These are phyloP conservation scores for Blastobasis adustella DNA, from an alignment of 2,888 invertebrate species.

Conservation along the genomic window DNA sequence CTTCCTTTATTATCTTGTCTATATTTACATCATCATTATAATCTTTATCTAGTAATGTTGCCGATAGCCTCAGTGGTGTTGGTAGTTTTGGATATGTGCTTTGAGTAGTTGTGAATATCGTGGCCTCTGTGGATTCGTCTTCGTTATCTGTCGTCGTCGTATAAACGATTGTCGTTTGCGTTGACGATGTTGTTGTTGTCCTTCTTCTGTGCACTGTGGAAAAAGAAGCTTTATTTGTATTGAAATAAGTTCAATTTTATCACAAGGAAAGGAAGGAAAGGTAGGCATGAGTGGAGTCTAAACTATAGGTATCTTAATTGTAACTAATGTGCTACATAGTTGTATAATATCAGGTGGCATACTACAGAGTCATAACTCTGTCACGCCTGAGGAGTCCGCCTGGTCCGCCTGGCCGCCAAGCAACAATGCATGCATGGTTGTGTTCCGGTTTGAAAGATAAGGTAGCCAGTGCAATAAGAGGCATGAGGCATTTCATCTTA, in stretches of 20 bases:
- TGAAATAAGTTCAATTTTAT: background rate
- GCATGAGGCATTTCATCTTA: no score
- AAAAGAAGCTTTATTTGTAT: background rate
- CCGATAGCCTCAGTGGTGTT: slow-evolving; percentile 49
- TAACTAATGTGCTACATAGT: no score
- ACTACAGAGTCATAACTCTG: no score
- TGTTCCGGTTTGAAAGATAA: no score
- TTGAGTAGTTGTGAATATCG: slow-evolving; percentile 33
- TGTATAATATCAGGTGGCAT: no score
- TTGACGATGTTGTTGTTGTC: slow-evolving; percentile 55
- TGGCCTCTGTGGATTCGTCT: slow-evolving; percentile 38
- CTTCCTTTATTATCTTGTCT: slow-evolving; percentile 51
- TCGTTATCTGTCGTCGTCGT: slow-evolving; percentile 37
- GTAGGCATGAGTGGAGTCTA: no score
- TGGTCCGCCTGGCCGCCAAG: no score
- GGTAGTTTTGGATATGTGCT: slow-evolving; percentile 52
- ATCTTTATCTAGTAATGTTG: slow-evolving; percentile 40
- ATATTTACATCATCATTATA: slow-evolving; percentile 55
- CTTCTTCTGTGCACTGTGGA: slow-evolving; percentile 64
- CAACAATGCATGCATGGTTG: no score
- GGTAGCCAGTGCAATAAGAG: no score
- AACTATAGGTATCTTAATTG: no score
- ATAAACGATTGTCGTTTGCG: slow-evolving; percentile 39
- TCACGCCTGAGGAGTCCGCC: no score
- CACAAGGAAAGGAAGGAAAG: background rate